phyloP scores from a whole-genome alignment of 2,888 invertebrate genomes.

The Chouioia cunea region DNA sequence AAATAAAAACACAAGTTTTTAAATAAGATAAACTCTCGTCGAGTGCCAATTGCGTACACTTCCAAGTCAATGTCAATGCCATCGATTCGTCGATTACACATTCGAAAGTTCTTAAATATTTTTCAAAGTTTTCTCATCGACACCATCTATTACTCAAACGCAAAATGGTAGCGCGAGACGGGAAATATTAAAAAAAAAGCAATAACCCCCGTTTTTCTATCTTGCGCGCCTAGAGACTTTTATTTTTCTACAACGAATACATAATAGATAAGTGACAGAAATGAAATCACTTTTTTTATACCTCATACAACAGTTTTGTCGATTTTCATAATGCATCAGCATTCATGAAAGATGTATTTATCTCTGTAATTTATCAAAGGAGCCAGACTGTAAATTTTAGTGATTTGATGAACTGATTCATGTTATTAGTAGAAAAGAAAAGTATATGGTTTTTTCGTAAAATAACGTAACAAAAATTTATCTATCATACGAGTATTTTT shows the following conservation, averaged over 20 bases:
- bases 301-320: constrained; percentile 25
- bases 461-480: too few relatives aligned
- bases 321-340: constrained; percentile 29
- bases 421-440: too few relatives aligned
- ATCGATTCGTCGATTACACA: constrained; percentile 48
- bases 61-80: constrained; percentile 46
- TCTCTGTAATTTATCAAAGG: constrained; percentile 1
- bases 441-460: too few relatives aligned
- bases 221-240: constrained; percentile 46
- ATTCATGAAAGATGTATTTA: constrained; percentile 9
- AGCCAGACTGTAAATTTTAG: constrained; percentile 23
- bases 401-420: not conserved
- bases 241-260: constrained; percentile 50
- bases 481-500: too few relatives aligned
- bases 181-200: constrained; percentile 34
- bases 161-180: constrained; percentile 26
- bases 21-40: constrained; percentile 37
- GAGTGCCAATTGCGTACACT: constrained; percentile 48
- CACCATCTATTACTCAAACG: not conserved
- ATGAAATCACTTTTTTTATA: constrained; percentile 30
- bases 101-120: constrained; percentile 40
- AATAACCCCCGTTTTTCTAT: constrained; percentile 46
- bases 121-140: not conserved
- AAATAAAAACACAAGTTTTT: constrained; percentile 32
- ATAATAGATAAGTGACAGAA: constrained; percentile 45